Conservation (phyloP, 37 sponge, comb jelly and placozoan species). For the Lycopodina hypogea region DNA sequence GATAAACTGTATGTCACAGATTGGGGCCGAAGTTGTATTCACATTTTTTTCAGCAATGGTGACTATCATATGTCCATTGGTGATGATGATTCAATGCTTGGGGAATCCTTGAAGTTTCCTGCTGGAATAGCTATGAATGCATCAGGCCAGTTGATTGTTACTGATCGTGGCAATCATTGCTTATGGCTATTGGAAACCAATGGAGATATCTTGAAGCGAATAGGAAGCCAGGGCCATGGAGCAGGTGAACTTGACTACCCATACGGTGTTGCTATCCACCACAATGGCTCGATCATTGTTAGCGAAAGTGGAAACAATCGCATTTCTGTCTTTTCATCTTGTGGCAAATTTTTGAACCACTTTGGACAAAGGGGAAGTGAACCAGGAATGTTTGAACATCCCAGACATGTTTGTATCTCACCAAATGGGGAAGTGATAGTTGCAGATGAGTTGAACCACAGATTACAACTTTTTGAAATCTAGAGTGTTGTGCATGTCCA, state of each 20-base stretch:
- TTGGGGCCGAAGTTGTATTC: conserved; percentile 30
- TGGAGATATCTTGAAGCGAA: conserved; percentile 4
- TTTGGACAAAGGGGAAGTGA: conserved; percentile 28
- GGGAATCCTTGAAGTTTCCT: conserved; percentile 23
- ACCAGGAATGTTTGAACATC: conserved; percentile 25
- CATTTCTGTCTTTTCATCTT: conserved; percentile 28
- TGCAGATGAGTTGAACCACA: conserved; percentile 39
- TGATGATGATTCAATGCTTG: not conserved
- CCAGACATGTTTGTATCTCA: conserved; percentile 32
- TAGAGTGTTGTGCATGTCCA: not conserved
- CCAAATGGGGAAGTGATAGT: conserved; percentile 20
- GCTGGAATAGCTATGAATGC: conserved; percentile 24
- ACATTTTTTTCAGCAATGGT: conserved; percentile 24
- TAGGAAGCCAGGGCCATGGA: conserved; percentile 19
- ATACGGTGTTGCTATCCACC: conserved; percentile 20
- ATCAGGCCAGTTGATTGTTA: conserved; percentile 20
- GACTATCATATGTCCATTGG: not conserved
- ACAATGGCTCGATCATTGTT: conserved; percentile 12
- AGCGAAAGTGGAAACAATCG: conserved; percentile 39
- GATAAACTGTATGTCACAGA: conserved; percentile 26
- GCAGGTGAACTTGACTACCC: conserved; percentile 30
- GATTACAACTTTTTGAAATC: conserved; percentile 27
- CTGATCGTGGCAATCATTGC: conserved; percentile 37
- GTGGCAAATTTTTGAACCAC: conserved; percentile 15
- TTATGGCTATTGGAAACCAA: conserved; percentile 25